Base-by-base conservation (phyloP, 1,140 invertebrate species). In the Aricia agestis region DNA sequence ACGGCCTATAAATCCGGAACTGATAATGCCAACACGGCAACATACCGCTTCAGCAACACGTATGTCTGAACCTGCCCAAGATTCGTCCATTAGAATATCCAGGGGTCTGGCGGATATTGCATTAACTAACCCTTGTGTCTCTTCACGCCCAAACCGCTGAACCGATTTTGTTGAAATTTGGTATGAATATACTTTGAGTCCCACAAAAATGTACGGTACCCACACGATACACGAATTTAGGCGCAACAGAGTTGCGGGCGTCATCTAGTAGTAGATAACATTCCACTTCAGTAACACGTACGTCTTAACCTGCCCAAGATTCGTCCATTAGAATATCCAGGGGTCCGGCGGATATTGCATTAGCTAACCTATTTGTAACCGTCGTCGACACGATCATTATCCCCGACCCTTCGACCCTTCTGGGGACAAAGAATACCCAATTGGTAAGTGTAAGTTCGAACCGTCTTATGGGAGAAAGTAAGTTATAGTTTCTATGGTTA, bases 331-430 rank as follows among this genome's bases (percentile, higher is more conserved):
- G 79, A 85, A 84, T 82, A 82, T 75, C 81, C 68, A 75, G 73
- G 78, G 80, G 45, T 52, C 45, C 45, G 2, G 11, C 85, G 85
- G 85, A 87, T 87, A 87, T 87, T 87, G 83, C 84, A 85, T 87
- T 87, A 84, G 84, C 84, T 87, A 85, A 85, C 81, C 84, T 84
- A 88, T 88, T 88, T 88, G 86, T 88, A 86, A 71, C 81, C 84
- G 86, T 88, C 80, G 78, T 72, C 73, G 72, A 52, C 45, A 52
- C 45, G 74, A 84, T 88, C 86, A 86, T 88, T 88, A 88, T 88
- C 81, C 83, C 10, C 45, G 45, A 52, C 45, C 45, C 45, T 52
- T 52, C 45, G 45, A 52, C 45, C 45, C 45, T 52, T 13, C 13
- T 52, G 45, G 25, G 25, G 25, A 52, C 45, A 52, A 52, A 52